A percentile compares a stretch with the other conserved stretches of the same genome.
phyloP scores from a whole-genome alignment of 2,888 invertebrate species.

The Eristalis intricaria region DNA sequence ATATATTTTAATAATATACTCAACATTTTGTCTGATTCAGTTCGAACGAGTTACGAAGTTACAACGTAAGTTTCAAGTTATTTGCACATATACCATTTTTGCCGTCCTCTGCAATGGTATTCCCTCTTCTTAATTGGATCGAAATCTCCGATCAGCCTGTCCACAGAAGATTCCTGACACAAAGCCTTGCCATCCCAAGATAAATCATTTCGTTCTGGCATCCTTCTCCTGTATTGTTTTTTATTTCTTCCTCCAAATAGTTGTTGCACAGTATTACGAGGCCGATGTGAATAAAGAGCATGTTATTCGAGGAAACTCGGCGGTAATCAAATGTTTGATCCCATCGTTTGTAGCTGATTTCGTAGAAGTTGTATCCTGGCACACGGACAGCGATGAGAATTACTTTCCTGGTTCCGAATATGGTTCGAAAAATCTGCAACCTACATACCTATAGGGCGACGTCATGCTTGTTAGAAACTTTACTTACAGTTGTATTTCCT shows the following conservation, averaged over 20 bases:
- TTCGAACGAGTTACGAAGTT: too few species aligned
- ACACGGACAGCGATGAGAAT: constrained; percentile 85
- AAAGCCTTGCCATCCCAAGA: background rate
- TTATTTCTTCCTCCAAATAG: constrained; percentile 81
- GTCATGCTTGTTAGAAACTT: constrained; percentile 63
- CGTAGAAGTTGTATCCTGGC: constrained; percentile 93
- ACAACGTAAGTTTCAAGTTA: too few species aligned
- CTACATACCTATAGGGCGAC: constrained; percentile 30
- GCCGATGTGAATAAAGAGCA: constrained; percentile 96
- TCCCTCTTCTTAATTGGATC: constrained; percentile 62
- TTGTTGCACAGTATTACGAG: constrained; percentile 94
- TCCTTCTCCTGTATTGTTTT: background rate
- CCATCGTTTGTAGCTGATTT: constrained; percentile 97
- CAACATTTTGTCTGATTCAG: too few species aligned
- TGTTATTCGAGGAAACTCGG: constrained; percentile 93
- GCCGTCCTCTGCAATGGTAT: background rate
- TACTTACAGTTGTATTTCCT: constrained; percentile 53
- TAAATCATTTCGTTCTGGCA: background rate
- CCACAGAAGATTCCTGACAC: background rate
- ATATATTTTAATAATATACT: too few species aligned
- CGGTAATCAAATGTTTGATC: constrained; percentile 93
- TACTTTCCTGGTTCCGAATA: constrained; percentile 80
- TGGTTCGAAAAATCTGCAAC: constrained; percentile 77
- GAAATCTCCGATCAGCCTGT: constrained; percentile 39
- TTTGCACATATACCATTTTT: background rate